Base-by-base conservation (phyloP, 2,888 invertebrate genomes). In the Tetragonula carbonaria region DNA sequence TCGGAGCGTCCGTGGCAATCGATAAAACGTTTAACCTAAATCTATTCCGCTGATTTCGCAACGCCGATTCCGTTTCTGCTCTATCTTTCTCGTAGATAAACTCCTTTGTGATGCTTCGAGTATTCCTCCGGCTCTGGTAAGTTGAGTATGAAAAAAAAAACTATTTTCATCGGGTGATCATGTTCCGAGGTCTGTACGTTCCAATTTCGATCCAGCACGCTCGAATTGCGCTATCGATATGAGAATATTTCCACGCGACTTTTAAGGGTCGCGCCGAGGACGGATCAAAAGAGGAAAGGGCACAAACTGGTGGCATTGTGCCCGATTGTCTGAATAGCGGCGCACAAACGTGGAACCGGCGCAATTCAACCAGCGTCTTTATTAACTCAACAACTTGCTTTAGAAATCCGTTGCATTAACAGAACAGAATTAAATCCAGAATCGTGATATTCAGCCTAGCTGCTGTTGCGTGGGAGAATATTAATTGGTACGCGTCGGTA, bases 21-120 rank as follows among this genome's bases (percentile, higher is more conserved):
- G 80, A 85, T 83, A 84, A 71, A 84, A 84, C 84, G 84, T 78
- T 84, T 84, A 84, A 84, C 78, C 84, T 57, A 74, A 83, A 84
- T 84, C 28, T 71, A 74, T 78, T 84, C 77, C 21, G 50, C 16
- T 45, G 68, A 74, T 82, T 74, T 71, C 57, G n/a, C 78, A 75
- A 45, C 55, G n/a, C 21, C 33, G 53, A 62, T 18, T 55, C 50
- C 51, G 4, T 57, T 28, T 28, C 28, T 33, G 33, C 51, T 55
- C 33, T n/a, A 59, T 38, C 63, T 38, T 50, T 51, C 14, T 38
- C 66, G 14, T 38, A 21, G 75, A 75, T 33, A 62, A 62, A 62
- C 13, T 23, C 8, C n/a, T 55, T 57, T 45, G 55, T n/a, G 45
- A 68, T 16, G 38, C 5, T 51, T 23, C 45, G 18, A 55, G 45